A percentile compares a stretch with the other conserved stretches of the same genome.
Evolutionary conservation across 2,797 vertebrate genomes (phyloP).

Genomic region (Hippoglossus hippoglossus): DNA sequence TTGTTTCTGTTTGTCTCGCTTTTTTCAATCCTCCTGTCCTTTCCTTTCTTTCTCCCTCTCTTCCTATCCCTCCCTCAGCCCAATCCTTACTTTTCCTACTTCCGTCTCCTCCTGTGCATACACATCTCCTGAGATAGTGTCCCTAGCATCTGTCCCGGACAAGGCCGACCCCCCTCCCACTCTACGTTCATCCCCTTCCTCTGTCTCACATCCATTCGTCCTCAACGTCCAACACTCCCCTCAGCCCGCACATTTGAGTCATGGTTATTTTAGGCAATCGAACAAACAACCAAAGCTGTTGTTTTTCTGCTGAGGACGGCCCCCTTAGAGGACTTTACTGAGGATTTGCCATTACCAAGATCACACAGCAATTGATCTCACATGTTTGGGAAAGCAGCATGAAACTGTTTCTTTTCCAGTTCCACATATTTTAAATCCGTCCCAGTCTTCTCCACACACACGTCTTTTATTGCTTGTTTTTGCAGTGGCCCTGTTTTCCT

Average conservation of each 20-base stretch:
- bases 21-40: not conserved
- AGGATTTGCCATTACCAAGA: not conserved
- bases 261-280: not conserved
- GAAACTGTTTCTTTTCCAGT: not conserved
- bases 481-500: conserved; percentile 16
- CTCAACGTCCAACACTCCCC: not conserved
- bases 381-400: not conserved
- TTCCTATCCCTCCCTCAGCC: not conserved
- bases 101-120: not conserved
- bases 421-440: not conserved
- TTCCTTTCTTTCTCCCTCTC: not conserved
- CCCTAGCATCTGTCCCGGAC: not conserved
- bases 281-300: not conserved
- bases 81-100: too few species aligned
- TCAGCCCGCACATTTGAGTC: not conserved
- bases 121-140: not conserved
- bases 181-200: not conserved
- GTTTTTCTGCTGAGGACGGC: too few species aligned
- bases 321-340: not conserved
- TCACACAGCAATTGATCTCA: not conserved
- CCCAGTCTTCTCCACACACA: not conserved
- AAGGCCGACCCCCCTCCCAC: not conserved
- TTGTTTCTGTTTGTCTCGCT: not conserved
- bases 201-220: not conserved
- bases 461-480: conserved; percentile 7